Evolutionary conservation across 2,113 vertebrate species (phyloP).

Genomic region (Maylandia zebra): DNA sequence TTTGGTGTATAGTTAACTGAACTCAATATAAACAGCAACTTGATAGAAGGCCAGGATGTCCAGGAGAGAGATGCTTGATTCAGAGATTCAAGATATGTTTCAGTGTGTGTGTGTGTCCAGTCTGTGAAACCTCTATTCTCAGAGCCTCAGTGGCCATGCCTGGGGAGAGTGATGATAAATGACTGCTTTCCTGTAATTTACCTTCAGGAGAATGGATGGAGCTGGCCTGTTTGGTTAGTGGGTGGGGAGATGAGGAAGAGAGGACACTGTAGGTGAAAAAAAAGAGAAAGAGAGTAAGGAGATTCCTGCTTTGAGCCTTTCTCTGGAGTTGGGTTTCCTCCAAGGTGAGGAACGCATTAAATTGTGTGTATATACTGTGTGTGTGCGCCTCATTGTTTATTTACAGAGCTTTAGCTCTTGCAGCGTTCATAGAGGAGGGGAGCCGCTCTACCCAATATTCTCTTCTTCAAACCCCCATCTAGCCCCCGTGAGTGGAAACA

Average conservation of each 20-base stretch:
- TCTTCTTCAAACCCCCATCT: background rate
- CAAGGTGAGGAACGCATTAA: slow-evolving; percentile 21
- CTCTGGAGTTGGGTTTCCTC: slow-evolving; percentile 49
- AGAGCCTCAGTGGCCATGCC: slow-evolving; percentile 11
- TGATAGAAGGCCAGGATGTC: background rate
- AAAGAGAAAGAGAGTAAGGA: background rate
- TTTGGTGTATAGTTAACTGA: background rate
- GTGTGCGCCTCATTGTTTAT: slow-evolving; percentile 45
- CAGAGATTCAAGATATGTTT: background rate
- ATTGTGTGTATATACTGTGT: slow-evolving; percentile 13
- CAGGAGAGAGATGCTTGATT: background rate
- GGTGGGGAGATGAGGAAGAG: slow-evolving; percentile 32
- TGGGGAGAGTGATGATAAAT: slow-evolving; percentile 51
- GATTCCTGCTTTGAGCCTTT: slow-evolving; percentile 46
- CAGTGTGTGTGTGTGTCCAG: background rate
- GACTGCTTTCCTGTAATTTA: slow-evolving; percentile 59
- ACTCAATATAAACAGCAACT: background rate
- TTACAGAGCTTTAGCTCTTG: slow-evolving; percentile 48
- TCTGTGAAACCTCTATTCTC: slow-evolving; percentile 8
- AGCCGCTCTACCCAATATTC: background rate
- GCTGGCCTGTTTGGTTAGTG: slow-evolving; percentile 54
- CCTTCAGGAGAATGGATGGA: slow-evolving; percentile 39
- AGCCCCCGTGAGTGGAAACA: slow-evolving; percentile 47
- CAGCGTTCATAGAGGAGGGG: slow-evolving; percentile 6
- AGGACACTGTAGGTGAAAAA: slow-evolving; percentile 9